Percentiles rank a stretch among this genome's conserved stretches.
phyloP scores from a whole-genome alignment of 2,797 vertebrate genomes.

The Liparis tanakae region DNA sequence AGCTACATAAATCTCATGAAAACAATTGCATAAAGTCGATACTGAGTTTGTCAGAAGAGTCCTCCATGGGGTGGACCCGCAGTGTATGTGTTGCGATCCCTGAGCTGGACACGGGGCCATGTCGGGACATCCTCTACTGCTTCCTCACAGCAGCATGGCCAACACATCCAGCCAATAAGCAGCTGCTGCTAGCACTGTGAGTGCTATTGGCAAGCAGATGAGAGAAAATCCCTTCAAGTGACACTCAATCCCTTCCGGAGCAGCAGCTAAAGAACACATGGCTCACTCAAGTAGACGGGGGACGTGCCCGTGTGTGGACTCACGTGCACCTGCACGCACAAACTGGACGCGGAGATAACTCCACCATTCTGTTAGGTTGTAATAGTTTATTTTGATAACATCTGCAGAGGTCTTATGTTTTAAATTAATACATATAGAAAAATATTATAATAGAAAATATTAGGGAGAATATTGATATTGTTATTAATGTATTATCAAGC shows the following conservation, averaged over 20 bases:
- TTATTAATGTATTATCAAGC: too few species aligned
- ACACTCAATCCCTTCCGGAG: slow-evolving; percentile 41
- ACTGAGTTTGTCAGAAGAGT: background rate
- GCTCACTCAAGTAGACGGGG: slow-evolving; percentile 9
- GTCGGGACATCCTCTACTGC: background rate
- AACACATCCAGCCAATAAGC: slow-evolving; percentile 32
- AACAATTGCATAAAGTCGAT: background rate
- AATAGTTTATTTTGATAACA: too few species aligned
- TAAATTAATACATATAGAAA: too few species aligned
- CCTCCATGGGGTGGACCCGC: background rate
- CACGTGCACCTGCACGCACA: slow-evolving; percentile 1
- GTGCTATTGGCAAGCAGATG: slow-evolving; percentile 54
- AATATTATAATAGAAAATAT: too few species aligned
- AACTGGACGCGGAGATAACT: background rate
- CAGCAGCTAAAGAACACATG: slow-evolving; percentile 28
- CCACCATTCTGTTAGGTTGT: too few species aligned
- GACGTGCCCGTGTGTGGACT: slow-evolving; percentile 20
- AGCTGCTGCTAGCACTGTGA: slow-evolving; percentile 34
- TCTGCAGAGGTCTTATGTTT: too few species aligned
- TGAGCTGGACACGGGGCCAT: background rate
- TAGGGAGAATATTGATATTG: too few species aligned
- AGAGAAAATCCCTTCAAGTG: slow-evolving; percentile 57
- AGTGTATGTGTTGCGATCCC: background rate
- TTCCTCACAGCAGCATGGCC: background rate
- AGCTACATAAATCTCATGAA: background rate